Evolutionary conservation across 2,888 invertebrate genomes (phyloP), one percentile per base, ranked within the genome.

Genomic region (Seira ritae): DNA sequence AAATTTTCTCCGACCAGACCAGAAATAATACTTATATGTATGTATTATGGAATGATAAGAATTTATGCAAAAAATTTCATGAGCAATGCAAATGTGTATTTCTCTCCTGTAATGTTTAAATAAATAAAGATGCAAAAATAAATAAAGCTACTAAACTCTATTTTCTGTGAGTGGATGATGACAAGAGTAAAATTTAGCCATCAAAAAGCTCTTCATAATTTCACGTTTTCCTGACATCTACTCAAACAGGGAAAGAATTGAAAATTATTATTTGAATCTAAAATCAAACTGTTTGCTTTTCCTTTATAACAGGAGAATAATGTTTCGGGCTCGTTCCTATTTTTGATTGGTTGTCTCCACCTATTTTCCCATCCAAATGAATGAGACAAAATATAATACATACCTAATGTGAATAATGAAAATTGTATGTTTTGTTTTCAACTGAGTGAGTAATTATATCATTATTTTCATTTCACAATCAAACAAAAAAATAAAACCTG

Each of bases 181-280:
- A 12, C 55, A 55, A 1, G 55, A 55, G 17, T 55, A 55, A 12
- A 55, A 31, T 31, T 31, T 55, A 55, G 55, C 55, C 17, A 55
- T 55, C 55, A 55, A 55, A 3, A 17, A 55, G 15, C 55, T 31
- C 31, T 15, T 55, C 55, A 55, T 84, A 84, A 84, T 84, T 78
- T 75, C 79, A 83, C 73, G 78, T 79, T 84, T 77, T 74, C 55
- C 68, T 79, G 84, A 79, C 84, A 84, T 75, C 79, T 78, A 84
- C 66, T 69, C 75, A 78, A 83, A 83, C 83, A 84, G 79, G 12
- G 73, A 83, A 78, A 70, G 68, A 31, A 31, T 31, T 31, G 31
- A 23, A 84, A 78, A 78, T 79, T 73, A 84, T 75, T 78, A 66
- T 78, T 37, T 79, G 22, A 70, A 78, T 71, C 65, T 46, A 19